These are phyloP conservation scores for Sycophaga agraensis DNA, from an alignment of 1,140 invertebrate genomes.

Conservation along the genomic window DNA sequence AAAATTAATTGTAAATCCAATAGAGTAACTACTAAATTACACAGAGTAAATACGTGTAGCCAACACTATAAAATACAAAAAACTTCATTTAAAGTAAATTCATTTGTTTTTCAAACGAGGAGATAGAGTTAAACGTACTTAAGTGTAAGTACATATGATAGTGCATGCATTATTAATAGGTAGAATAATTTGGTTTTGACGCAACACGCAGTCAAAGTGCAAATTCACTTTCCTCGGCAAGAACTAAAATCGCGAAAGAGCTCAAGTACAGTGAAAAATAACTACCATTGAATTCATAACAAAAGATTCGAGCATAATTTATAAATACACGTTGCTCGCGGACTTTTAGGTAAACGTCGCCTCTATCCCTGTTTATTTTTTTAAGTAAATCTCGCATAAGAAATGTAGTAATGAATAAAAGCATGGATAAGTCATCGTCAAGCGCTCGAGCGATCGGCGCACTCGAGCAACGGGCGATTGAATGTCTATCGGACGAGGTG, in stretches of 20 bases:
- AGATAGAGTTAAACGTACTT: too few relatives aligned
- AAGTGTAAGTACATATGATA: too few relatives aligned
- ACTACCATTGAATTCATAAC: background rate
- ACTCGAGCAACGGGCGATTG: constrained; percentile 23
- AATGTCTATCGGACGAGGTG: constrained; percentile 22
- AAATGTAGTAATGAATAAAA: constrained; percentile 6
- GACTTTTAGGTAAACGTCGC: background rate
- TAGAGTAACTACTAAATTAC: too few relatives aligned
- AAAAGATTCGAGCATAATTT: constrained; percentile 1
- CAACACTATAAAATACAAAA: too few relatives aligned
- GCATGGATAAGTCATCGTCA: constrained; percentile 9
- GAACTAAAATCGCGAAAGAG: constrained; percentile 7
- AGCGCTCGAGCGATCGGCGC: background rate
- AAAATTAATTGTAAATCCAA: background rate
- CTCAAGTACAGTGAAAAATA: constrained; percentile 6
- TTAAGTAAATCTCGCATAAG: background rate
- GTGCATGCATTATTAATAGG: too few relatives aligned
- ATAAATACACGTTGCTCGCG: background rate
- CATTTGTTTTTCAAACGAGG: too few relatives aligned
- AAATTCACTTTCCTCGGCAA: background rate
- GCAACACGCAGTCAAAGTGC: background rate
- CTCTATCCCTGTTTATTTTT: background rate
- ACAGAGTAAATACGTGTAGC: too few relatives aligned
- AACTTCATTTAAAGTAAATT: too few relatives aligned
- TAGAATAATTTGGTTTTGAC: too few relatives aligned